Base-by-base conservation (phyloP, 2,113 vertebrate genomes). In the Aphyosemion australe region DNA sequence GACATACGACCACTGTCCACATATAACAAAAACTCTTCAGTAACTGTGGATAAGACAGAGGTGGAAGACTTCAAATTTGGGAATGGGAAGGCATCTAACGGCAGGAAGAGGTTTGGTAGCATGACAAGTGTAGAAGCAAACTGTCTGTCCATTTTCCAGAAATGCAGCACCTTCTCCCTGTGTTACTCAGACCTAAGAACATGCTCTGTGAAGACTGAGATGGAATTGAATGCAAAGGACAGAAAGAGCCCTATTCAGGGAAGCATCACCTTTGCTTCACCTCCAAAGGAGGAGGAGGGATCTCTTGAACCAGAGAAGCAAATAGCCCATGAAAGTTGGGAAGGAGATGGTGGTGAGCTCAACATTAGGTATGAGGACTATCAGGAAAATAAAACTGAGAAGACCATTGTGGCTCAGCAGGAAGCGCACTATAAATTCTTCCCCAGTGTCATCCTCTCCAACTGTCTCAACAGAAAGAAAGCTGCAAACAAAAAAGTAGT, bases 381-480 rank as follows among this genome's bases (percentile, higher is more conserved):
- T 92, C 95, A 97, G 86, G 96, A 98, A 83, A 96, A 97, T 78
- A 97, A 97, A 84, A 92, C 92, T 0, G 97, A 98, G 83, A 94
- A 93, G 78, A 95, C 95, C 66, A 95, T 94, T 66, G 93, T 94
- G 79, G 96, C 94, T 76, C 97, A 98, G 81, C 97, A 98, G 92
- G 95, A 95, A 86, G 95, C 95, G 10, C 97, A 99, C 90, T 99
- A 99, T 79, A 98, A 97, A 90, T 99, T 99, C 87, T 99, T 99
- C 77, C 97, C 97, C 26, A 99, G 96, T 55, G 96, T 99, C 72
- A 97, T 99, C 78, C 96, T 99, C 85, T 98, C 97, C 61, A 99
- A 99, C 83, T 99, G 97, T 90, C 95, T 99, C 54, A 95, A 86
- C 55, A 92, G 95, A 74, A 97, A 91, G 93, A 97, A 92, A 91